Conservation (phyloP, 2,113 vertebrate genomes). For the Macrotus californicus region DNA sequence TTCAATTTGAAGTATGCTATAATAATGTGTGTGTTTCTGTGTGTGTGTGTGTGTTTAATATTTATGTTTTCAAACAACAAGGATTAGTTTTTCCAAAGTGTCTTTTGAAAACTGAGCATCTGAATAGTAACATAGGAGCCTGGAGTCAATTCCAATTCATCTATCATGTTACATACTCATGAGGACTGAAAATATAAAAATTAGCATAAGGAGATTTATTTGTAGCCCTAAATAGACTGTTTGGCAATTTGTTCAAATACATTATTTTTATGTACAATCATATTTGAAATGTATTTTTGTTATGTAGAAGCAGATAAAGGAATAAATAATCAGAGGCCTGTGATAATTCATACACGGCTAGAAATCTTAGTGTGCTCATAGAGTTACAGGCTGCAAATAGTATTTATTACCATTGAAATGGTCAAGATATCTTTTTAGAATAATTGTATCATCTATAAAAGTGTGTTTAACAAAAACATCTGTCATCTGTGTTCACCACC, state of each 20-base stretch:
- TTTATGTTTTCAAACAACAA: background rate
- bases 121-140: background rate
- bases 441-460: background rate
- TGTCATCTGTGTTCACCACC: background rate
- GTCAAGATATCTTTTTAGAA: background rate
- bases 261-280: background rate
- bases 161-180: background rate
- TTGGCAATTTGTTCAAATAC: background rate
- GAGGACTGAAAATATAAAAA: background rate
- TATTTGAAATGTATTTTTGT: background rate
- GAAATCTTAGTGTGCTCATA: background rate
- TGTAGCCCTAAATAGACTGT: background rate
- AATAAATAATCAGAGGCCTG: background rate
- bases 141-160: background rate
- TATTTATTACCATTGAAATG: background rate
- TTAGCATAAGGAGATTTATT: background rate
- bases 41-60: background rate
- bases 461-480: background rate
- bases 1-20: slow-evolving; percentile 4
- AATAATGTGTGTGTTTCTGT: background rate
- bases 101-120: background rate
- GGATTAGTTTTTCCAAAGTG: background rate
- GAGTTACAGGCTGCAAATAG: background rate
- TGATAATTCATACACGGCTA: background rate
- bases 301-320: background rate